Percentiles rank a stretch among this genome's conserved stretches.
Evolutionary conservation across 2,888 invertebrate species (phyloP).

Genomic region (Metopia argyrocephala): DNA sequence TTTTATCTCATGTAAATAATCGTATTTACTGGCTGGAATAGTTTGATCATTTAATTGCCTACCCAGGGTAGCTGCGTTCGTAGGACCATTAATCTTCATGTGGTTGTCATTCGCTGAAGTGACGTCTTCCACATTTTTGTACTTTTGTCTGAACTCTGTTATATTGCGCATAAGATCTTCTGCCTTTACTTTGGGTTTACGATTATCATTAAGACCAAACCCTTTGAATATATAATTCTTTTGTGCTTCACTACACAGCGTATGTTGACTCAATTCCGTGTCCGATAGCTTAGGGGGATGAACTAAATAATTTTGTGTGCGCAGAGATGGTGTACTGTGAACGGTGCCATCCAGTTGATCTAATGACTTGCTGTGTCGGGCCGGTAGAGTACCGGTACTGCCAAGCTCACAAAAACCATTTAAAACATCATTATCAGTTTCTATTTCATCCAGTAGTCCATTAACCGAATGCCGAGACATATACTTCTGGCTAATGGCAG

Average conservation of each 20-base stretch:
- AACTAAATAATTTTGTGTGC: slow-evolving; percentile 51
- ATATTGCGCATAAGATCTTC: slow-evolving; percentile 82
- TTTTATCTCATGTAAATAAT: slow-evolving; percentile 77
- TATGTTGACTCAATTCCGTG: slow-evolving; percentile 59
- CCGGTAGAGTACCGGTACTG: slow-evolving; percentile 80
- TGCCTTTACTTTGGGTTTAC: slow-evolving; percentile 76
- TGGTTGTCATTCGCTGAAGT: slow-evolving; percentile 18
- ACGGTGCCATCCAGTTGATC: slow-evolving; percentile 83
- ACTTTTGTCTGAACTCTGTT: slow-evolving; percentile 83
- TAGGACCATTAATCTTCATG: slow-evolving; percentile 33
- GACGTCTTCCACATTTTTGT: slow-evolving; percentile 80
- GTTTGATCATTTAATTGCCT: slow-evolving; percentile 27
- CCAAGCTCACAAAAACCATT: slow-evolving; percentile 62
- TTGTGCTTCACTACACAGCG: slow-evolving; percentile 57
- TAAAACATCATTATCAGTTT: slow-evolving; percentile 64
- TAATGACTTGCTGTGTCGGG: slow-evolving; percentile 89
- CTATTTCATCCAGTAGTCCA: slow-evolving; percentile 78
- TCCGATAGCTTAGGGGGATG: slow-evolving; percentile 60
- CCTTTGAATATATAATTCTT: slow-evolving; percentile 33
- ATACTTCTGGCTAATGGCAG: slow-evolving; percentile 71
- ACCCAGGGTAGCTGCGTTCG: slow-evolving; percentile 51
- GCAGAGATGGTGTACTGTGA: slow-evolving; percentile 77
- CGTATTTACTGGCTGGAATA: slow-evolving; percentile 71
- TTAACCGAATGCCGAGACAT: slow-evolving; percentile 82
- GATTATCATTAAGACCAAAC: slow-evolving; percentile 57